Percentiles rank a stretch among this genome's conserved stretches.
Evolutionary conservation across 2,888 invertebrate species (phyloP).

Genomic region (Danaus chrysippus): DNA sequence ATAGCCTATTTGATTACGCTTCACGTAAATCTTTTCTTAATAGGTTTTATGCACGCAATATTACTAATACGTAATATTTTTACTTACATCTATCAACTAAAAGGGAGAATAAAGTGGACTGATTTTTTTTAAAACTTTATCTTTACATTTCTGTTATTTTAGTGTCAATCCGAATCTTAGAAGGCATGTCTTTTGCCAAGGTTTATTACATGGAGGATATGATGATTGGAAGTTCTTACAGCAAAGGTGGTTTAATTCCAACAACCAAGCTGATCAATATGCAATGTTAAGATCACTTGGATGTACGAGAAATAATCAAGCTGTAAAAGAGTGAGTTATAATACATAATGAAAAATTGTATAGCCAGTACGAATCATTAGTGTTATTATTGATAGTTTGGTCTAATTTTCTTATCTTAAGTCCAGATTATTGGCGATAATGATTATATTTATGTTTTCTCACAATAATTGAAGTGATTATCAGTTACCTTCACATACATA

Average conservation of each 20-base stretch:
- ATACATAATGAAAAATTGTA: neutral
- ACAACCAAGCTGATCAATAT: conserved; percentile 66
- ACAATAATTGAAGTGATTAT: neutral
- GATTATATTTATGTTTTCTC: neutral
- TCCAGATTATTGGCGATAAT: neutral
- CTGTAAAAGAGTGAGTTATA: conserved; percentile 55
- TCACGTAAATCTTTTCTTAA: conserved; percentile 28
- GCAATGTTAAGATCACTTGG: conserved; percentile 72
- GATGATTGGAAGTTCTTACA: conserved; percentile 81
- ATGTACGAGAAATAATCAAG: conserved; percentile 58
- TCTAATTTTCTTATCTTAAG: too few relatives aligned
- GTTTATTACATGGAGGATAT: conserved; percentile 77
- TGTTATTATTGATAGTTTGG: too few relatives aligned
- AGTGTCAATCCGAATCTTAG: conserved; percentile 81
- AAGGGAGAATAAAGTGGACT: too few relatives aligned
- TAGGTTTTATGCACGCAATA: conserved; percentile 28
- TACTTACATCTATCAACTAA: neutral
- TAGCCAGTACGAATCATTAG: too few relatives aligned
- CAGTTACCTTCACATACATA: conserved; percentile 6
- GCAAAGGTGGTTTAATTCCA: conserved; percentile 46
- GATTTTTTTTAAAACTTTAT: neutral
- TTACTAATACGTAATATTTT: conserved; percentile 2
- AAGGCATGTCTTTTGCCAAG: conserved; percentile 81
- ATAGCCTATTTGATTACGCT: conserved; percentile 29
- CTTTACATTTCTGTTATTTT: conserved; percentile 12